Base-by-base conservation (phyloP, 1,140 invertebrate species). In the Centruroides sculpturatus region DNA sequence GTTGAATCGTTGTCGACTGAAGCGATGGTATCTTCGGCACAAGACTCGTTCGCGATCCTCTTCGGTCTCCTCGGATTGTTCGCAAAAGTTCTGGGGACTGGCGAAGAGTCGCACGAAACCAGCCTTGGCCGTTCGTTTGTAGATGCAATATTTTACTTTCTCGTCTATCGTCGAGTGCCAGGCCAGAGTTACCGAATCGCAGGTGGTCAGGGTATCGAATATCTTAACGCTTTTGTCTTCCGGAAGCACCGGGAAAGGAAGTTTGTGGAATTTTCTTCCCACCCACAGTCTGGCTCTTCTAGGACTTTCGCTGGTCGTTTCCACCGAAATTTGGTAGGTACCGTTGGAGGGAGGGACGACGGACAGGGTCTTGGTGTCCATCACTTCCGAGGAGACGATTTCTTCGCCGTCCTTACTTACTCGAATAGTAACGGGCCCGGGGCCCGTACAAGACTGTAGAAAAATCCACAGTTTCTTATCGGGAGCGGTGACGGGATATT, bases 81-180 rank as follows among this genome's bases (percentile, higher is more conserved):
- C 54, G 35, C 68, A 69, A 34, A 61, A 60, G 35, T 68, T 60
- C n/a, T 71, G 59, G 59, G 66, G 59, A 62, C 64, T 57, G 55
- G 66, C 36, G 36, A 55, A 23, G 5, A 41, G 57, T 23, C 51
- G 10, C n/a, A 47, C 41, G 8, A 59, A 35, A 11, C 57, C 47
- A 53, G 52, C 47, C 53, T 61, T 48, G 57, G 62, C 67, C 63
- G 66, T 52, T 23, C 69, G 68, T 57, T 68, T 61, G 55, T 72
- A 72, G 13, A 74, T 57, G 63, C 73, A 74, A 54, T 72, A 74
- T n/a, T 62, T 68, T 12, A 71, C 70, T 55, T 69, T 68, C 10
- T 69, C 67, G 13, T 68, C 66, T 1, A 67, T 63, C 0, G 65
- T 59, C 7, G 66, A 66, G 55, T 66, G 60, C 72, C 72, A 74